These are phyloP conservation scores for Platygyra sinensis DNA, from an alignment of 64 coral and sea anemone genomes.

Conservation along the genomic window DNA sequence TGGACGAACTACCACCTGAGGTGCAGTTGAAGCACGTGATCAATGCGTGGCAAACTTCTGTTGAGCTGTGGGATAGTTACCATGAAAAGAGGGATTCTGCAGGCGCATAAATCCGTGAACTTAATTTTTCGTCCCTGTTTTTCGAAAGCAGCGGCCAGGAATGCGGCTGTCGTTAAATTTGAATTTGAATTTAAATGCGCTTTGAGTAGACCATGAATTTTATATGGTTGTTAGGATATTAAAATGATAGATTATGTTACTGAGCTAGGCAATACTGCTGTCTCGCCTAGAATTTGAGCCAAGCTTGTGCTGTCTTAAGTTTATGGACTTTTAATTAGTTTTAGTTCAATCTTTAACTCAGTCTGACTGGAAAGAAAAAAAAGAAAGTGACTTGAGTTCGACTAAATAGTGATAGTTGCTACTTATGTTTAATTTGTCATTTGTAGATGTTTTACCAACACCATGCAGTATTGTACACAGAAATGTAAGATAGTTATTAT, in stretches of 20 bases:
- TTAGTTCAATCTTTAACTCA: too few species aligned
- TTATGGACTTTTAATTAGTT: too few species aligned
- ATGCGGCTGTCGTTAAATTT: neutral
- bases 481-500: too few species aligned
- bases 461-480: too few species aligned
- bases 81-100: conserved; percentile 27
- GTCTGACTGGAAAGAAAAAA: too few species aligned
- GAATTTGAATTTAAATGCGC: neutral
- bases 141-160: neutral
- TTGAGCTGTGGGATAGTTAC: conserved; percentile 29
- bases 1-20: neutral
- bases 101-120: neutral
- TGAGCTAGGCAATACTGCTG: too few species aligned
- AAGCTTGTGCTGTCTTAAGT: too few species aligned
- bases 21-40: conserved; percentile 50
- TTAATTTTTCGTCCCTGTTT: neutral
- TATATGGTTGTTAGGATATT: neutral
- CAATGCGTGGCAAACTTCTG: conserved; percentile 41
- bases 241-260: neutral
- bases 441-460: too few species aligned
- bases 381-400: too few species aligned
- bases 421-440: too few species aligned
- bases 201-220: neutral
- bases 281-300: too few species aligned
- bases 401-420: too few species aligned